Evolutionary conservation across 2,113 vertebrate species (phyloP).

Genomic region (Verasper variegatus): DNA sequence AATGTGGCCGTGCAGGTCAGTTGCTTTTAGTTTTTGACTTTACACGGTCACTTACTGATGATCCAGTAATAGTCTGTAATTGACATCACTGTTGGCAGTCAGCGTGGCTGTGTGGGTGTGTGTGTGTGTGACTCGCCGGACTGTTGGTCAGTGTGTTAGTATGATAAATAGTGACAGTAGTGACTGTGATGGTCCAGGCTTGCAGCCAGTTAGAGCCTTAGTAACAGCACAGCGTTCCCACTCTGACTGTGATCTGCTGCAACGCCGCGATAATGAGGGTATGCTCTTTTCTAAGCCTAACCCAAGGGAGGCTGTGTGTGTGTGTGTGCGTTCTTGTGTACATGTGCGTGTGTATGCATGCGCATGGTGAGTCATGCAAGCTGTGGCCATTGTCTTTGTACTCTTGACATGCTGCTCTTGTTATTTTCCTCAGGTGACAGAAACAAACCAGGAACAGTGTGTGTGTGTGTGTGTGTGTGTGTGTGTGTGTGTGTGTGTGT

Average conservation of each 20-base stretch:
- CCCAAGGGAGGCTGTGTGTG: slow-evolving; percentile 38
- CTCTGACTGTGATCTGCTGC: slow-evolving; percentile 60
- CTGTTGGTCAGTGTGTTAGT: slow-evolving; percentile 56
- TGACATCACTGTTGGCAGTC: slow-evolving; percentile 42
- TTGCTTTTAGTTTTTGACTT: slow-evolving; percentile 8
- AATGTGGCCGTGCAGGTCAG: not conserved
- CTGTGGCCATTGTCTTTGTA: slow-evolving; percentile 63
- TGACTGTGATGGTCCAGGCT: slow-evolving; percentile 55
- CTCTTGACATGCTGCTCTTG: slow-evolving; percentile 53
- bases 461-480: not conserved
- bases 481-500: not conserved
- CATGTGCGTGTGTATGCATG: slow-evolving; percentile 11
- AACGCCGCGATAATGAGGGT: slow-evolving; percentile 62
- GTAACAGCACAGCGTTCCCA: slow-evolving; percentile 46
- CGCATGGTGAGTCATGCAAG: slow-evolving; percentile 60
- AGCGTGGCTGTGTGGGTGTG: slow-evolving; percentile 5
- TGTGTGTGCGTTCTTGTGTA: not conserved
- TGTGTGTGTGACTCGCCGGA: slow-evolving; percentile 21
- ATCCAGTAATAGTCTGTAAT: slow-evolving; percentile 25
- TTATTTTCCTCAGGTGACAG: slow-evolving; percentile 57
- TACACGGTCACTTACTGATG: slow-evolving; percentile 18
- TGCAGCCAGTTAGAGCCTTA: slow-evolving; percentile 54
- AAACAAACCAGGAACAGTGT: slow-evolving; percentile 35
- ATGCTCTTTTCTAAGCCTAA: slow-evolving; percentile 63
- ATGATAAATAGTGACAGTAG: slow-evolving; percentile 57